Percentiles rank a stretch among this genome's conserved stretches.
These are phyloP conservation scores for Ophiodon elongatus DNA, from an alignment of 2,113 vertebrate species.

Conservation along the genomic window DNA sequence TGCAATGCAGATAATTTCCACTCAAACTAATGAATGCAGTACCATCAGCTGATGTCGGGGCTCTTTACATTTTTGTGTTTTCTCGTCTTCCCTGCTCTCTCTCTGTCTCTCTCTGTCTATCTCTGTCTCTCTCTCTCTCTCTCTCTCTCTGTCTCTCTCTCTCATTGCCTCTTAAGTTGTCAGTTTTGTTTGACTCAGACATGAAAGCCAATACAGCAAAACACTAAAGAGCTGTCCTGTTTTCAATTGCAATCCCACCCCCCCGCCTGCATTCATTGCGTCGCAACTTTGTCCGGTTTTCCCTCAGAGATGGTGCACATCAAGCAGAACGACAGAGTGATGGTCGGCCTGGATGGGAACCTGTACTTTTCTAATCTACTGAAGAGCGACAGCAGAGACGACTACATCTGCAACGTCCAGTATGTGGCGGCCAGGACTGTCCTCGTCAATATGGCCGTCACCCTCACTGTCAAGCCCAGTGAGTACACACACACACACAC, in stretches of 20 bases:
- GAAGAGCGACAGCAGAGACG: conserved; percentile 81
- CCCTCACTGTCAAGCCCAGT: conserved; percentile 86
- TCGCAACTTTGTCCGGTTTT: neutral
- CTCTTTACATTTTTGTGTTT: neutral
- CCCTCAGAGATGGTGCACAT: conserved; percentile 85
- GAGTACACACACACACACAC: conserved; percentile 55
- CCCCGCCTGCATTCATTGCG: neutral
- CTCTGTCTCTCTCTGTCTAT: neutral
- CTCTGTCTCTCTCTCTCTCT: neutral
- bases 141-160: neutral
- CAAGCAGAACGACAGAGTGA: conserved; percentile 84
- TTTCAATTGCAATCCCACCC: neutral
- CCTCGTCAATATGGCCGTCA: conserved; percentile 86
- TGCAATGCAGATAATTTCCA: conserved; percentile 52
- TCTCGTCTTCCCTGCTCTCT: neutral
- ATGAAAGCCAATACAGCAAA: neutral
- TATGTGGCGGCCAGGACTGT: conserved; percentile 87
- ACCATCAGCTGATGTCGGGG: conserved; percentile 1
- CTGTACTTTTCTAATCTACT: conserved; percentile 90
- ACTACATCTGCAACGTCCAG: conserved; percentile 91
- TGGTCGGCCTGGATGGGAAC: conserved; percentile 87
- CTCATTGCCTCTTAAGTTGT: neutral
- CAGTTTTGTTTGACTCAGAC: neutral
- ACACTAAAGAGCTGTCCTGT: neutral
- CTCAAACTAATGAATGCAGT: conserved; percentile 52